These are phyloP conservation scores for Halocynthia aurantium DNA, from an alignment of 23 tunicate species.

Conservation along the genomic window DNA sequence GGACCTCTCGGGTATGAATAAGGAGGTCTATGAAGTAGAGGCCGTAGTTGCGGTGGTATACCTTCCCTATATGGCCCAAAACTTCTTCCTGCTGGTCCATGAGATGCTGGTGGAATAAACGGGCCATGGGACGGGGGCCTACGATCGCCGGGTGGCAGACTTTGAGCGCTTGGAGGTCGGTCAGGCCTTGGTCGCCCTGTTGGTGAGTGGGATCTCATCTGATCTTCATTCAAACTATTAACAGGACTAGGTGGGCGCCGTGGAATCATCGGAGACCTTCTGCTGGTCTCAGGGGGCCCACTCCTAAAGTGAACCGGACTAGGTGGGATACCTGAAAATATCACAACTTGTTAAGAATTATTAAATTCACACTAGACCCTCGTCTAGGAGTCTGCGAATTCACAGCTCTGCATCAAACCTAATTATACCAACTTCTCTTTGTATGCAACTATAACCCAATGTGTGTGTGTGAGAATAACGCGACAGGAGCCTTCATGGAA, in stretches of 20 bases:
- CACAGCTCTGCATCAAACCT: too few species aligned
- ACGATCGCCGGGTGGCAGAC: slow-evolving; percentile 19
- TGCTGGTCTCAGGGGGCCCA: slow-evolving; percentile 17
- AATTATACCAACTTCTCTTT: too few species aligned
- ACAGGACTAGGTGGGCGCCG: slow-evolving; percentile 54
- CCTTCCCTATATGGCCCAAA: slow-evolving; percentile 8
- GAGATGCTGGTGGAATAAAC: neutral
- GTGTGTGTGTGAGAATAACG: too few species aligned
- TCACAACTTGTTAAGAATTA: too few species aligned
- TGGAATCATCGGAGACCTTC: slow-evolving; percentile 31
- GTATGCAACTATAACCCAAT: too few species aligned
- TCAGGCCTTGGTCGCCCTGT: slow-evolving; percentile 30
- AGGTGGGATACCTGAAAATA: slow-evolving; percentile 8
- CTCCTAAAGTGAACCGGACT: slow-evolving; percentile 38
- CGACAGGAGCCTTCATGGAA: too few species aligned
- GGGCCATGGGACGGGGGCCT: slow-evolving; percentile 29
- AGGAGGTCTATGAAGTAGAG: neutral
- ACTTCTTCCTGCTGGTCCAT: slow-evolving; percentile 3
- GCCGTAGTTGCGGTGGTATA: neutral
- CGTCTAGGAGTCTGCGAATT: too few species aligned
- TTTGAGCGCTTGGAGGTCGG: slow-evolving; percentile 42
- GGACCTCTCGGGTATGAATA: neutral
- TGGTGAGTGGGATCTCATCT: neutral
- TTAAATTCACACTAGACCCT: too few species aligned
- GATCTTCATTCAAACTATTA: slow-evolving; percentile 59